These are phyloP conservation scores for Lophochroa leadbeateri DNA, from an alignment of 2,113 vertebrate species.

Conservation along the genomic window DNA sequence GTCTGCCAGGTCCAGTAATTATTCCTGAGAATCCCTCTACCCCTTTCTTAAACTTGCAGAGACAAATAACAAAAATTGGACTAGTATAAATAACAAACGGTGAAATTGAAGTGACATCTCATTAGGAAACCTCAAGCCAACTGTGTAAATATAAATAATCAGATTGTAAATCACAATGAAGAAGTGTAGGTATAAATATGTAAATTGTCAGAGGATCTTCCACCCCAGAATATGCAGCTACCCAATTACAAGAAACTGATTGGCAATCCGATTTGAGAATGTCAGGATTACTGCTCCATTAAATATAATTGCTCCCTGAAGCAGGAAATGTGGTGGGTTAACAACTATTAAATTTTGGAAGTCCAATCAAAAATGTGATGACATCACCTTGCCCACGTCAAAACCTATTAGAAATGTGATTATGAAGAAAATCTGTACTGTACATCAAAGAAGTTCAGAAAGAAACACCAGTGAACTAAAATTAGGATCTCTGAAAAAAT, in stretches of 20 bases:
- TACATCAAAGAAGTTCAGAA: neutral
- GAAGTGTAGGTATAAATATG: slow-evolving; percentile 24
- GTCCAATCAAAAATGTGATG: slow-evolving; percentile 47
- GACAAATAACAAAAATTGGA: neutral
- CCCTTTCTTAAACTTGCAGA: neutral
- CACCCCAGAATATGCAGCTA: slow-evolving; percentile 21
- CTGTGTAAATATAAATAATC: slow-evolving; percentile 12
- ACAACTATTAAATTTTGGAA: slow-evolving; percentile 53
- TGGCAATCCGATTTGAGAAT: slow-evolving; percentile 21
- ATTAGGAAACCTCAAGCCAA: slow-evolving; percentile 17
- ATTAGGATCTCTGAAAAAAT: neutral
- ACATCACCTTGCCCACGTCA: neutral
- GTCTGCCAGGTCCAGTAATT: neutral
- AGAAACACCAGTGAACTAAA: neutral
- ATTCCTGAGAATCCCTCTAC: neutral
- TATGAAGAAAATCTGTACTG: slow-evolving; percentile 8
- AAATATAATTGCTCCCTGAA: slow-evolving; percentile 65
- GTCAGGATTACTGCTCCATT: slow-evolving; percentile 57
- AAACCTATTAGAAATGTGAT: slow-evolving; percentile 11
- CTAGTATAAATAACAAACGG: neutral
- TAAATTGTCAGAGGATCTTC: slow-evolving; percentile 38
- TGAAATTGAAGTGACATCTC: neutral
- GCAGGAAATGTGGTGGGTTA: slow-evolving; percentile 47
- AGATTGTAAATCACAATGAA: slow-evolving; percentile 32
- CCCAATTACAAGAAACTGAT: slow-evolving; percentile 58